phyloP scores from a whole-genome alignment of 2,113 vertebrate genomes.

The Pipra filicauda region DNA sequence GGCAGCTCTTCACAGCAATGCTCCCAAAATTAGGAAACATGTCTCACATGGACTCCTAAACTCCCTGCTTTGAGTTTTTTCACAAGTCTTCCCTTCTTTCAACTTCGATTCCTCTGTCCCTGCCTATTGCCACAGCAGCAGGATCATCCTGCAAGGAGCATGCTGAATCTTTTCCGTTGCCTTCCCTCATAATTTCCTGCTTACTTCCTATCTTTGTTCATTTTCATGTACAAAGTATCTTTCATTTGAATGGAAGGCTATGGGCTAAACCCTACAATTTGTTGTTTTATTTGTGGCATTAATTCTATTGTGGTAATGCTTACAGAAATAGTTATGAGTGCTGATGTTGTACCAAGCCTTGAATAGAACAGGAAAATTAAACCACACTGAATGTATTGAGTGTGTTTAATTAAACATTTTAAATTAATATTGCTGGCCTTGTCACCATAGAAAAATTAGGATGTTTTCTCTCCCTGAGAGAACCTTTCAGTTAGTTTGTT shows the following conservation, averaged over 20 bases:
- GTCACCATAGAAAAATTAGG: background rate
- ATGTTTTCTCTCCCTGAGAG: background rate
- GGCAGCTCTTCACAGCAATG: background rate
- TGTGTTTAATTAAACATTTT: background rate
- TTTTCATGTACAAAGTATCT: background rate
- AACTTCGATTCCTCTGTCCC: background rate
- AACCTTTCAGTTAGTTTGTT: background rate
- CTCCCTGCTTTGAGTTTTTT: background rate
- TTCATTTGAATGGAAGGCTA: background rate
- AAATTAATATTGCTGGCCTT: background rate
- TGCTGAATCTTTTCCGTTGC: background rate
- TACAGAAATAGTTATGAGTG: background rate
- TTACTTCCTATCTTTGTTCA: background rate
- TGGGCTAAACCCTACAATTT: background rate
- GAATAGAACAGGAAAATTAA: background rate
- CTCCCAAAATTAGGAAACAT: background rate
- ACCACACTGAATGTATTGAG: background rate
- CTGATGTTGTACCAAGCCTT: background rate
- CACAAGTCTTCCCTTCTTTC: background rate
- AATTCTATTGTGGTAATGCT: background rate
- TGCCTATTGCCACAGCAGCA: background rate
- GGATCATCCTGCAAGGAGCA: background rate
- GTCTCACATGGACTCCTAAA: background rate
- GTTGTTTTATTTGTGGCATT: background rate
- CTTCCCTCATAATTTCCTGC: background rate